Conservation (phyloP, 1,140 invertebrate genomes). For the Drosophila kurseongensis region DNA sequence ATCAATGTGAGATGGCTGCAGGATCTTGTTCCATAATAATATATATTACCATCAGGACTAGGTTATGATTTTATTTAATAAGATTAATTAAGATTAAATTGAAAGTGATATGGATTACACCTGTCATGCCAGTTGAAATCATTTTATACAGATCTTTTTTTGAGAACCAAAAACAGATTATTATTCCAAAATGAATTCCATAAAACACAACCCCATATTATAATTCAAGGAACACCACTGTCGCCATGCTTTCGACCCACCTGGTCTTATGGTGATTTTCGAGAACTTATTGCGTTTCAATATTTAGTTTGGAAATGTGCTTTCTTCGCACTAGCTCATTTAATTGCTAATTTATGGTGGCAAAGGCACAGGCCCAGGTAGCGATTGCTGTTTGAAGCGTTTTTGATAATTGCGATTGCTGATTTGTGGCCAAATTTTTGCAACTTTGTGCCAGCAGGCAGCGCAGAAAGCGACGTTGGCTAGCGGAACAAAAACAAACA, state of each 20-base stretch:
- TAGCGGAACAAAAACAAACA: constrained; percentile 64
- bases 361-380: constrained; percentile 22
- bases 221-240: constrained; percentile 7
- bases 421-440: constrained; percentile 73
- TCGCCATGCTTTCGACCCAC: constrained; percentile 16
- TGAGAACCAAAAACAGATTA: no score
- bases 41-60: no score
- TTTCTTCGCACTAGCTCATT: constrained; percentile 73
- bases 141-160: no score
- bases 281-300: constrained; percentile 78
- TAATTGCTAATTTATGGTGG: constrained; percentile 78
- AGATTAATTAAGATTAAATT: no score
- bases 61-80: no score
- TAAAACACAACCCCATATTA: neutral
- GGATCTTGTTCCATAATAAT: no score
- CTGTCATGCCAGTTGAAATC: no score
- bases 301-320: constrained; percentile 74
- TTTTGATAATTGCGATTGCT: constrained; percentile 73
- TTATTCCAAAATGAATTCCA: neutral
- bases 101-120: no score
- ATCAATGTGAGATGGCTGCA: no score
- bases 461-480: constrained; percentile 1
- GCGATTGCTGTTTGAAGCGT: constrained; percentile 39
- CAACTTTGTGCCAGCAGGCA: constrained; percentile 67
- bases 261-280: constrained; percentile 34